phyloP scores from a whole-genome alignment of 2,797 vertebrate genomes.

The Peromyscus nudipes region DNA sequence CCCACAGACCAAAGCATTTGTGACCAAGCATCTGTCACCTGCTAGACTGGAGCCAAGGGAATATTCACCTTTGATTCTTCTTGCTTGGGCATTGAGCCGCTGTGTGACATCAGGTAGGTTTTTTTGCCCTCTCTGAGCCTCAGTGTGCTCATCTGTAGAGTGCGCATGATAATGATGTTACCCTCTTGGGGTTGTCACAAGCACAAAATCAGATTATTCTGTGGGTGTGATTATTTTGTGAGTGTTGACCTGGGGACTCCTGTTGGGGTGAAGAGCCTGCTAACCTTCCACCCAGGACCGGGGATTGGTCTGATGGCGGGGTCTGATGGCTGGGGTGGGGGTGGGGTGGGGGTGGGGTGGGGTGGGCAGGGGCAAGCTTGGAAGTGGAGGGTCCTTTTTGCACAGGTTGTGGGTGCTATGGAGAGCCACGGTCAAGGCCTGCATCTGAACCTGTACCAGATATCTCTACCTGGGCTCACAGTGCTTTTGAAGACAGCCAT shows the following conservation, averaged over 20 bases:
- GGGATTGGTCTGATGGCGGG: not conserved
- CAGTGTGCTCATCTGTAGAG: not conserved
- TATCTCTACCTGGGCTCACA: not conserved
- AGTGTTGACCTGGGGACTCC: not conserved
- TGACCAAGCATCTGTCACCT: not conserved
- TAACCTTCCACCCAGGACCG: not conserved
- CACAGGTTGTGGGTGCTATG: not conserved
- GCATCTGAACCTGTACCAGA: not conserved
- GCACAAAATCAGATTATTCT: not conserved
- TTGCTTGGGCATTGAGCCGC: not conserved
- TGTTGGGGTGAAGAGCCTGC: not conserved
- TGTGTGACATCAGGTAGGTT: not conserved
- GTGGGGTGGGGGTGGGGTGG: too few relatives aligned
- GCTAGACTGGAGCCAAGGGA: too few relatives aligned
- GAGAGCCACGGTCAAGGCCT: not conserved
- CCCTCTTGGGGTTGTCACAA: not conserved
- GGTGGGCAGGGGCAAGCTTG: not conserved
- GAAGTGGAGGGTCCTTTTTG: not conserved
- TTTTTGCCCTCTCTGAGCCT: not conserved
- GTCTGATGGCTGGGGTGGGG: too few relatives aligned
- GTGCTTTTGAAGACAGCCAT: not conserved
- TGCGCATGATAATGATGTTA: not conserved
- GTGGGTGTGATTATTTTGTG: not conserved
- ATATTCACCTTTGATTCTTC: not conserved
- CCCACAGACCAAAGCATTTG: not conserved